A percentile compares a stretch with the other conserved stretches of the same genome.
Conservation (phyloP, 2,888 invertebrate species). For the Sipunculus nudus region DNA sequence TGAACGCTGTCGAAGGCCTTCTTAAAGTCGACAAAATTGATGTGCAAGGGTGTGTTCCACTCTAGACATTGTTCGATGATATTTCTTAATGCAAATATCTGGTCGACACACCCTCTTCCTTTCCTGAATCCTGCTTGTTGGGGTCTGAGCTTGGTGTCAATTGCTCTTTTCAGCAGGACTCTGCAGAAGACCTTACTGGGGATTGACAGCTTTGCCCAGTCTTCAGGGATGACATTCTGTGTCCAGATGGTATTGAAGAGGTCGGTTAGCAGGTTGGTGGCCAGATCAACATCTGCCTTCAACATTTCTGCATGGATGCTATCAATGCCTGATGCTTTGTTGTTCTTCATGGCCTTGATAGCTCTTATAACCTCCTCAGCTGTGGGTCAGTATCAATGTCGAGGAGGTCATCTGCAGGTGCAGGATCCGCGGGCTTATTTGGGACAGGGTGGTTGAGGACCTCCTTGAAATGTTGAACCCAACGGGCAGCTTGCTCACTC, state of each 20-base stretch:
- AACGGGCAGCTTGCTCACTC: neutral
- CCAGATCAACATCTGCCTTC: neutral
- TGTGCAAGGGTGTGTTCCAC: slow-evolving; percentile 24
- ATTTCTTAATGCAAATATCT: slow-evolving; percentile 29
- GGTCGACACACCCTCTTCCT: slow-evolving; percentile 24
- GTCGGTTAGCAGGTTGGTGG: neutral
- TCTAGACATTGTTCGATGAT: slow-evolving; percentile 31
- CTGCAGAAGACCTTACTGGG: slow-evolving; percentile 24
- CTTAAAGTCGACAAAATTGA: slow-evolving; percentile 31
- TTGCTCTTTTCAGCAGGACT: slow-evolving; percentile 8
- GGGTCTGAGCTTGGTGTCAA: slow-evolving; percentile 11
- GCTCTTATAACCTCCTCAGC: neutral
- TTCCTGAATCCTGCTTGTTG: slow-evolving; percentile 27
- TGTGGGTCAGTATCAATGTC: slow-evolving; percentile 2
- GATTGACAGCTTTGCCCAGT: slow-evolving; percentile 19
- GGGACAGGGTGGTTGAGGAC: slow-evolving; percentile 4
- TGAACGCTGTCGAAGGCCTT: slow-evolving; percentile 30
- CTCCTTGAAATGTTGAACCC: slow-evolving; percentile 5
- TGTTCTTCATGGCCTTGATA: neutral
- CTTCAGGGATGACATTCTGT: slow-evolving; percentile 1
- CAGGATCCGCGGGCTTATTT: neutral
- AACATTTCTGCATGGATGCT: neutral
- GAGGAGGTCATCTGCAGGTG: neutral
- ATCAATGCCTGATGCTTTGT: slow-evolving; percentile 2
- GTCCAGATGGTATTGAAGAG: slow-evolving; percentile 5